Evolutionary conservation across 2,888 invertebrate genomes (phyloP), one percentile per base, ranked within the genome.

Genomic region (Gisinianus flammeolus): DNA sequence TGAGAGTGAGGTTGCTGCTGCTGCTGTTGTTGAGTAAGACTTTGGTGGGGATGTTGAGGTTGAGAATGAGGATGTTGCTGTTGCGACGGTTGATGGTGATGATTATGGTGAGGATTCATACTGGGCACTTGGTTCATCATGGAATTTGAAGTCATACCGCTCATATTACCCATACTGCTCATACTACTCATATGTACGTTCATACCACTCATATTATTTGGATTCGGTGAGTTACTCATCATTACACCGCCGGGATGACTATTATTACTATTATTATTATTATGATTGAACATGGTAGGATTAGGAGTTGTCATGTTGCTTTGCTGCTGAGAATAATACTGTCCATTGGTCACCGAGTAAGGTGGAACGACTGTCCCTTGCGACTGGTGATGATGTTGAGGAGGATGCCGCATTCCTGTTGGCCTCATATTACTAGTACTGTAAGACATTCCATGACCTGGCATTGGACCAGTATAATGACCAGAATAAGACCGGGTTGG

Each of bases 161-260:
- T 78, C 77, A 77, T 90, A 82, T 85, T 87, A 44, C 44, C 44
- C 90, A 91, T 90, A 30, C 89, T 89, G 81, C 89, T 89, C 91
- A 93, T 93, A 86, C 91, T 91, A 73, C 89, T 89, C 86, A 91
- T 91, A 82, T 89, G 89, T 44, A 19, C 12, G 85, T 90, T 91
- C 91, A 91, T 92, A 86, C 91, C 91, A 85, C 87, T 91, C 88
- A 90, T 90, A 74, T 88, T 88, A 90, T 91, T 91, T 16, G 91
- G 92, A 86, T 91, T 91, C 85, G 87, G 91, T 88, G 90, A 90
- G 74, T 88, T 88, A 90, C 91, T 91, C 79, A 89, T 89, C 85
- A 86, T 87, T 79, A 73, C 58, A 76, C 76, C 80, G 58, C 76
- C 62, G 80, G 81, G 82, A 74, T 68, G 72, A 74, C 72, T 71